Evolutionary conservation across 2,888 invertebrate species (phyloP).

Genomic region (Linnaemya vulpina): DNA sequence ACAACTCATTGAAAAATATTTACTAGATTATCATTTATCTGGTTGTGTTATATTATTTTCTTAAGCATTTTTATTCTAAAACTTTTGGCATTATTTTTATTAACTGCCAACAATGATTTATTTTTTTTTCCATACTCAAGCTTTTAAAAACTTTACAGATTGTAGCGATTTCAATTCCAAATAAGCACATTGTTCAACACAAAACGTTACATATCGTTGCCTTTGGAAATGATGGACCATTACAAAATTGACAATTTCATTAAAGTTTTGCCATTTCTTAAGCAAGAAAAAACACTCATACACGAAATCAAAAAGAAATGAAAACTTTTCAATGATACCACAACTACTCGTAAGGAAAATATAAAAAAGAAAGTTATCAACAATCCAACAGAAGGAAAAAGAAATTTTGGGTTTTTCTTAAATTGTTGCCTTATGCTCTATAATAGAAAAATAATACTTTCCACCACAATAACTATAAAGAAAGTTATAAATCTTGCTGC

Average conservation of each 20-base stretch:
- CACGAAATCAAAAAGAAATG: conserved; percentile 49
- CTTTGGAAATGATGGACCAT: conserved; percentile 68
- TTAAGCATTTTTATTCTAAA: background rate
- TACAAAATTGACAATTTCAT: conserved; percentile 71
- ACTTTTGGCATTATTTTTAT: conserved; percentile 23
- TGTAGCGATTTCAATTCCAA: conserved; percentile 23
- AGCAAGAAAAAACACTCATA: conserved; percentile 20
- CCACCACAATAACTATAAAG: conserved; percentile 53
- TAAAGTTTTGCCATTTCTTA: conserved; percentile 58
- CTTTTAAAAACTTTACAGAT: conserved; percentile 48
- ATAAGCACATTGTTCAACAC: conserved; percentile 54
- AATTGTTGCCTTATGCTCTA: conserved; percentile 49
- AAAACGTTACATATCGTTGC: conserved; percentile 67
- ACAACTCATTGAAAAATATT: background rate
- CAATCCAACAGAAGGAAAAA: conserved; percentile 45
- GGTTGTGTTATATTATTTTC: background rate
- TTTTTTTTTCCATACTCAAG: background rate
- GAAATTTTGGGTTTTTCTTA: background rate
- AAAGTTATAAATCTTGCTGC: conserved; percentile 62
- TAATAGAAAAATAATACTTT: conserved; percentile 67
- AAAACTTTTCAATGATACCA: conserved; percentile 49
- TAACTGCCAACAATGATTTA: conserved; percentile 10
- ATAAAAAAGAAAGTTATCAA: conserved; percentile 11
- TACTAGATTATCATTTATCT: no score
- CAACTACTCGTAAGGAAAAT: conserved; percentile 22